Conservation (phyloP, 2,888 invertebrate genomes). For the Hoplodrina blanda region DNA sequence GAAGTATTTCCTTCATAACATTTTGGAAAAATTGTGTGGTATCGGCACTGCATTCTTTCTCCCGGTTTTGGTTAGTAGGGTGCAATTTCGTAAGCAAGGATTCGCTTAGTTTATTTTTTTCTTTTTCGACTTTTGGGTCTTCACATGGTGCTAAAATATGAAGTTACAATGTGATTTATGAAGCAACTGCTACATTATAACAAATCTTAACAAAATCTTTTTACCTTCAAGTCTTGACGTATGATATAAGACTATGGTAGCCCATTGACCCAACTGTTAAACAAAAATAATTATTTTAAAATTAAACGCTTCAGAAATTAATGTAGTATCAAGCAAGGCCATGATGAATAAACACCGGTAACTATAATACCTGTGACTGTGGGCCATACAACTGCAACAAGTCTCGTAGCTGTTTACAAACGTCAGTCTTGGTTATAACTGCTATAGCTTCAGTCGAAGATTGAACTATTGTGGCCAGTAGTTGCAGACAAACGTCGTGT, state of each 20-base stretch:
- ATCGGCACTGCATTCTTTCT: constrained; percentile 61
- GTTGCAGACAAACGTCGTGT: constrained; percentile 74
- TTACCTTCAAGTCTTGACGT: constrained; percentile 62
- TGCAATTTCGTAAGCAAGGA: constrained; percentile 18
- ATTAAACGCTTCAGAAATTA: background rate
- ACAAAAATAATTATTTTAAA: background rate
- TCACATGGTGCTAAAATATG: constrained; percentile 27
- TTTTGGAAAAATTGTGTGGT: constrained; percentile 74
- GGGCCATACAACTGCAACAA: constrained; percentile 71
- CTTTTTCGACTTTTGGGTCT: background rate
- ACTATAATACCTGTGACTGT: constrained; percentile 71
- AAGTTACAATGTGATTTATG: background rate
- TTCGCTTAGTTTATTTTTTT: constrained; percentile 4
- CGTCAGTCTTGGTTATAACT: constrained; percentile 57
- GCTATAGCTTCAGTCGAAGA: constrained; percentile 60
- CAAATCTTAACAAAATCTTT: constrained; percentile 21
- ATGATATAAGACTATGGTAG: constrained; percentile 76
- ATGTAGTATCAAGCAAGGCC: background rate
- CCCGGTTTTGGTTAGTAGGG: constrained; percentile 1
- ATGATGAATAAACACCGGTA: background rate
- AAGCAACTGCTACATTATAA: constrained; percentile 1
- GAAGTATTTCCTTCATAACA: constrained; percentile 74
- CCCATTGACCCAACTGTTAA: constrained; percentile 81
- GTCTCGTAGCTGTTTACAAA: constrained; percentile 68
- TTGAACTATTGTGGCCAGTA: constrained; percentile 77